Percentiles rank a stretch among this genome's conserved stretches.
Conservation (phyloP, 1,140 invertebrate species). For the Drosophila busckii region DNA sequence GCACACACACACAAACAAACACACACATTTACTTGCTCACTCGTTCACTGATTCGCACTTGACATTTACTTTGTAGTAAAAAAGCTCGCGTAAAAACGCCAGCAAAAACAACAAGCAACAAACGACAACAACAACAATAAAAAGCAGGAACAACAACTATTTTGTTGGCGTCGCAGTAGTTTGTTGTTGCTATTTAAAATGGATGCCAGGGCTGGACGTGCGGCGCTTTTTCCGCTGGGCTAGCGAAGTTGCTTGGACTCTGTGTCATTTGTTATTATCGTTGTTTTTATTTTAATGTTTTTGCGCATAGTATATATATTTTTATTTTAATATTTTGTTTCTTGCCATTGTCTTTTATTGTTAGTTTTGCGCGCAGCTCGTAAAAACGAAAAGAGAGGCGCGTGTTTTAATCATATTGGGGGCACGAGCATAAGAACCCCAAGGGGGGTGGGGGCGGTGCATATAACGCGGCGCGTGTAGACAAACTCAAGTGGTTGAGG, state of each 20-base stretch:
- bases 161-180: no score
- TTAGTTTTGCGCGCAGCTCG: slow-evolving; percentile 50
- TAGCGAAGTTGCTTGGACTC: slow-evolving; percentile 10
- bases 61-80: slow-evolving; percentile 74
- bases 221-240: slow-evolving; percentile 6
- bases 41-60: slow-evolving; percentile 63
- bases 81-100: slow-evolving; percentile 31
- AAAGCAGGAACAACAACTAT: slow-evolving; percentile 11
- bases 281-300: slow-evolving; percentile 37
- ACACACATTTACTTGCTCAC: slow-evolving; percentile 22
- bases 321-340: slow-evolving; percentile 13
- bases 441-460: slow-evolving; percentile 5
- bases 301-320: slow-evolving; percentile 4
- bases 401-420: slow-evolving; percentile 11
- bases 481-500: slow-evolving; percentile 48
- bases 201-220: slow-evolving; percentile 22
- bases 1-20: slow-evolving; percentile 19
- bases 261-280: slow-evolving; percentile 61
- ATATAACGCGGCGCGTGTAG: slow-evolving; percentile 57
- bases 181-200: no score
- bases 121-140: neutral
- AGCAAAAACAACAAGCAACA: slow-evolving; percentile 27
- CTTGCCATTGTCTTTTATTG: slow-evolving; percentile 34
- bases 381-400: slow-evolving; percentile 53
- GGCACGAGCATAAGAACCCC: neutral